These are phyloP conservation scores for Eolophus roseicapilla DNA, from an alignment of 2,113 vertebrate genomes.

Conservation along the genomic window DNA sequence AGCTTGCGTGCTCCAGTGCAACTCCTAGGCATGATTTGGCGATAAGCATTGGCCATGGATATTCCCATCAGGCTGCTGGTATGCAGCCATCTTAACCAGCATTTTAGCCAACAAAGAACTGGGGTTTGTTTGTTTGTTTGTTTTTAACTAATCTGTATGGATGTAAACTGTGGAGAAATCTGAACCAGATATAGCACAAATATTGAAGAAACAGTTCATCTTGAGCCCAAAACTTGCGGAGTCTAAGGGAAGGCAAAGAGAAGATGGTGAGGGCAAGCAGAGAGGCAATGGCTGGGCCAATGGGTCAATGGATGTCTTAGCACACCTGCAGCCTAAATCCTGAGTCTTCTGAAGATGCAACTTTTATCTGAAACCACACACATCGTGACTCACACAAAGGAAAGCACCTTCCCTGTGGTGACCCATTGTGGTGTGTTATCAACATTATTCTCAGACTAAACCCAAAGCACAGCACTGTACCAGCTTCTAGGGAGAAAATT, in stretches of 20 bases:
- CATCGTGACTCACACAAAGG: neutral
- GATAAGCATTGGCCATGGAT: neutral
- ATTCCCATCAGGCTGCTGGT: neutral
- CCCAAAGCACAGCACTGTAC: neutral
- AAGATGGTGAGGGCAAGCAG: neutral
- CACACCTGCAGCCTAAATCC: neutral
- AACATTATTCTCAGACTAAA: neutral
- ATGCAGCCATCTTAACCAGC: neutral
- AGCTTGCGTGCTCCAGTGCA: rapidly evolving
- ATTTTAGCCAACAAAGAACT: neutral
- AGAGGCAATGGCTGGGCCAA: neutral
- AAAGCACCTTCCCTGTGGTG: neutral
- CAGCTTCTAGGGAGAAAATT: neutral
- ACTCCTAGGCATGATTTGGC: neutral
- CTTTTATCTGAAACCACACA: neutral
- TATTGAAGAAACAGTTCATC: neutral
- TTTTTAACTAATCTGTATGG: neutral
- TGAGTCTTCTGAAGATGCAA: neutral
- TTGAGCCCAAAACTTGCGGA: neutral
- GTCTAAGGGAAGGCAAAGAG: neutral
- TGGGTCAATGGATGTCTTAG: neutral
- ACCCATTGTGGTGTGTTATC: neutral
- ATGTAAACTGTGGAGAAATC: neutral
- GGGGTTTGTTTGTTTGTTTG: neutral
- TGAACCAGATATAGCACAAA: neutral